Percentiles rank a stretch among this genome's conserved stretches.
These are phyloP conservation scores for Myrmophylax atrothorax DNA, from an alignment of 2,113 vertebrate species.

Conservation along the genomic window DNA sequence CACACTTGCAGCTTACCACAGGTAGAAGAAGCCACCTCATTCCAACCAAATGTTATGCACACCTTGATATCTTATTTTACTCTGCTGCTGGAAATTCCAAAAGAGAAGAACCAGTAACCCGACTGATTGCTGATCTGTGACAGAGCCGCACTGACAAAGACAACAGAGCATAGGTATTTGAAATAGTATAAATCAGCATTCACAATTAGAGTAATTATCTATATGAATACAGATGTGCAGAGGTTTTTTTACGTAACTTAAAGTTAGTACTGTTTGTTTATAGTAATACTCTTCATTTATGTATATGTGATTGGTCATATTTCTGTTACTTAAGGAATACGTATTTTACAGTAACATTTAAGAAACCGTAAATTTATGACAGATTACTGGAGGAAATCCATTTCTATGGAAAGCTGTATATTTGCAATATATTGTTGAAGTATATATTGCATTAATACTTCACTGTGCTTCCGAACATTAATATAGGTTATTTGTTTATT, in stretches of 20 bases:
- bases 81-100: background rate
- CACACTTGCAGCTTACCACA: background rate
- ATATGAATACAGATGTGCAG: background rate
- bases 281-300: background rate
- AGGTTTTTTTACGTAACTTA: background rate
- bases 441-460: conserved; percentile 15
- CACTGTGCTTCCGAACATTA: background rate
- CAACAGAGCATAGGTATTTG: background rate
- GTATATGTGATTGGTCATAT: background rate
- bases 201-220: background rate
- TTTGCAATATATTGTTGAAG: background rate
- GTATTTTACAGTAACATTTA: background rate
- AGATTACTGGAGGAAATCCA: background rate
- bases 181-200: background rate
- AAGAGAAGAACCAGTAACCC: background rate
- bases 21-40: background rate
- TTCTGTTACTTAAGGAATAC: background rate
- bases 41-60: background rate
- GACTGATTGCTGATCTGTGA: background rate
- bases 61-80: background rate
- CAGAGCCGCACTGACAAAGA: background rate
- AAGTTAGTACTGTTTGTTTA: background rate
- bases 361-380: background rate
- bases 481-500: conserved; percentile 66
- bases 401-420: conserved; percentile 11